Percentiles rank a stretch among this genome's conserved stretches.
Evolutionary conservation across 2,797 vertebrate species (phyloP).

Genomic region (Pempheris klunzingeri): DNA sequence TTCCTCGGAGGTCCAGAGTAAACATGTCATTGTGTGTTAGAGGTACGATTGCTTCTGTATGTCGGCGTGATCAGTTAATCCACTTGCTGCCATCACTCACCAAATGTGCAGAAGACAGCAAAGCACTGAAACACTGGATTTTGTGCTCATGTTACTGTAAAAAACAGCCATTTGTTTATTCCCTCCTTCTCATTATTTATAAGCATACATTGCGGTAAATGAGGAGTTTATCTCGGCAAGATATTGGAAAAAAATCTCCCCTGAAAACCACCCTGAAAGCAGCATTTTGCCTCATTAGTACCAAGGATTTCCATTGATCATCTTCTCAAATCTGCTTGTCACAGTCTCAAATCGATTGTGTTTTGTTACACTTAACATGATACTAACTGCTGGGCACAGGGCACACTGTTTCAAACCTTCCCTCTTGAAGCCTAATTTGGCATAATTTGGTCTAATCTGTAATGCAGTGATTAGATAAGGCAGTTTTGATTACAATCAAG

Average conservation of each 20-base stretch:
- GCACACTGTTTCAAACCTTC: conserved; percentile 22
- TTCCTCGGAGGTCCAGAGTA: conserved; percentile 56
- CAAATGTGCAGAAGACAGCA: conserved; percentile 20
- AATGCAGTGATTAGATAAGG: conserved; percentile 57
- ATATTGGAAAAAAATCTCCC: conserved; percentile 16
- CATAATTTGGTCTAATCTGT: conserved; percentile 51
- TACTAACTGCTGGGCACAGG: conserved; percentile 23
- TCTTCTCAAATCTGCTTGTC: conserved; percentile 31
- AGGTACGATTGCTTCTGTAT: conserved; percentile 47
- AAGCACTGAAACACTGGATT: conserved; percentile 5
- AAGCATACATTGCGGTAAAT: conserved; percentile 18
- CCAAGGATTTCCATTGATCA: conserved; percentile 42
- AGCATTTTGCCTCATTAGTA: conserved; percentile 38
- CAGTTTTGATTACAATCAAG: conserved; percentile 60
- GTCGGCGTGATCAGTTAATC: conserved; percentile 58
- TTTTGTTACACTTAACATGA: conserved; percentile 32
- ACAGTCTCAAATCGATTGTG: conserved; percentile 29
- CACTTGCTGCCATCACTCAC: conserved; percentile 34
- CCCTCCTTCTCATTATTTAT: conserved; percentile 19
- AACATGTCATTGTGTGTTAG: conserved; percentile 65
- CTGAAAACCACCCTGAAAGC: conserved; percentile 14
- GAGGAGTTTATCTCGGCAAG: conserved; percentile 21
- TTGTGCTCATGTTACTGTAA: conserved; percentile 5
- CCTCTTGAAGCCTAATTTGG: conserved; percentile 29
- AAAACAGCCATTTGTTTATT: not conserved